Evolutionary conservation across 2,113 vertebrate species (phyloP), one percentile per base, ranked within the genome.

Genomic region (Limanda limanda): DNA sequence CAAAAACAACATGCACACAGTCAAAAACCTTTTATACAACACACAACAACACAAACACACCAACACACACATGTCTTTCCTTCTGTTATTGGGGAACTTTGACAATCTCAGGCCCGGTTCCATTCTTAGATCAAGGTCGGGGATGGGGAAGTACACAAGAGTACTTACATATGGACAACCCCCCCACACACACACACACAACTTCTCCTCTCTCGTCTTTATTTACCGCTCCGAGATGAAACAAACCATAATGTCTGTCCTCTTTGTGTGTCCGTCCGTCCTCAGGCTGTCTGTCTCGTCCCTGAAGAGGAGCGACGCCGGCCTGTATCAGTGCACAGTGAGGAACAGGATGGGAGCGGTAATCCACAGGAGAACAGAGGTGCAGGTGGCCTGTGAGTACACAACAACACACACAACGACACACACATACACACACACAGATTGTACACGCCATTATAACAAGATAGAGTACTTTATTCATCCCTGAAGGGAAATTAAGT

Each of bases 381-480:
- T 98, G 68, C 96, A 96, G 65, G 96, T 97, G 25, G 96, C 96
- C 91, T 97, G 96, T 98, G 94, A 42, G 97, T 98, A 88, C 58
- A 51, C 20, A 42, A 8, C 52, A 18, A 51, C n/a, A 25, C 24
- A 61, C 71, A 68, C n/a, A n/a, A n/a, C n/a, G n/a, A n/a, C n/a
- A n/a, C 58, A n/a, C n/a, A 54, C 45, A 21, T 45, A 56, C 21
- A 52, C 56, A n/a, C n/a, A 31, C 35, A 68, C 45, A 23, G 21
- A 54, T n/a, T 20, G 18, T 54, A 54, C 20, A 54, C 20, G 8
- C 51, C 51, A 54, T 10, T 21, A 54, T 52, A 52, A n/a, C n/a
- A n/a, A n/a, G n/a, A n/a, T n/a, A n/a, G n/a, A n/a, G n/a, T n/a
- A n/a, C n/a, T n/a, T n/a, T n/a, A n/a, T n/a, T n/a, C n/a, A n/a